Conservation (phyloP, 92 coral and sea anemone species). For the Umimayanthus chanpuru region DNA sequence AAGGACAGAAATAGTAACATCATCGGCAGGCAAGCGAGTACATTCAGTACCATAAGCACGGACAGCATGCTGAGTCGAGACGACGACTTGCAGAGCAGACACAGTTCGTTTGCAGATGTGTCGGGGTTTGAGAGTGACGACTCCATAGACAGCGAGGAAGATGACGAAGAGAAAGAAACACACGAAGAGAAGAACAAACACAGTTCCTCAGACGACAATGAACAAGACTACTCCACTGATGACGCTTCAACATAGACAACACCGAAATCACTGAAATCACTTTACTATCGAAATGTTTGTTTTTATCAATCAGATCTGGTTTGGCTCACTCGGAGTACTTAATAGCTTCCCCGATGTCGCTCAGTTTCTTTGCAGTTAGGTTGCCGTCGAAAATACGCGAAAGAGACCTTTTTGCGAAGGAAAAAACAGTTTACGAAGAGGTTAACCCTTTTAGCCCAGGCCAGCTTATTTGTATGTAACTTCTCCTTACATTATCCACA, state of each 20-base stretch:
- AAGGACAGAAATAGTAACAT: slow-evolving; percentile 35
- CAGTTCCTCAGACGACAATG: background rate
- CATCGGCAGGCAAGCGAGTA: slow-evolving; percentile 24
- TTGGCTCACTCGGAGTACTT: too few species aligned
- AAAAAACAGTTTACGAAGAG: too few species aligned
- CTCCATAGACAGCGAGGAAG: slow-evolving; percentile 19
- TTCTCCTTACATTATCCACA: too few species aligned
- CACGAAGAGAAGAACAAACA: background rate
- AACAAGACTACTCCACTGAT: background rate
- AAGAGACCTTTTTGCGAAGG: too few species aligned
- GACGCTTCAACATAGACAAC: slow-evolving; percentile 3
- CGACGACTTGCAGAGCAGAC: slow-evolving; percentile 36
- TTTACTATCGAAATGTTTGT: too few species aligned
- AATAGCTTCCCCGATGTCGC: too few species aligned
- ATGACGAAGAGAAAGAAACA: background rate
- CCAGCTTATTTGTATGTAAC: too few species aligned
- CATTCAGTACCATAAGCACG: slow-evolving; percentile 7
- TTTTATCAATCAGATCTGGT: too few species aligned
- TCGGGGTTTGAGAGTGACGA: slow-evolving; percentile 39
- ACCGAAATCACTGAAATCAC: background rate
- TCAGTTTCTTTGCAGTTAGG: too few species aligned
- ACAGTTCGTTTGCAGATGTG: slow-evolving; percentile 43
- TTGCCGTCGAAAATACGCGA: too few species aligned
- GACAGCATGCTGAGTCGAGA: slow-evolving; percentile 40
- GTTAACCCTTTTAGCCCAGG: too few species aligned